These are phyloP conservation scores for Rotaria sp. DNA, from an alignment of 2,888 invertebrate genomes.

Conservation along the genomic window DNA sequence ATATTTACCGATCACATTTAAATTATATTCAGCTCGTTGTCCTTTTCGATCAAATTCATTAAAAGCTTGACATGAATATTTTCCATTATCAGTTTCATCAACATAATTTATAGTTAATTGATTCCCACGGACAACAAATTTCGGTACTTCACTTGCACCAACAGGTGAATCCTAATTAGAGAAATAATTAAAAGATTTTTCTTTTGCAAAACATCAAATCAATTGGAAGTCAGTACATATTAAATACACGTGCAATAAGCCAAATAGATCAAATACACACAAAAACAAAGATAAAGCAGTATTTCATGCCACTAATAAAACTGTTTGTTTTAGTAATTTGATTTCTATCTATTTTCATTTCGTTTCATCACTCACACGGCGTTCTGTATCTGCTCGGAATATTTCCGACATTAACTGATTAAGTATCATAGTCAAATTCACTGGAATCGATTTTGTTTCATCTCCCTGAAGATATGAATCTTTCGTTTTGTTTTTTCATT, in stretches of 20 bases:
- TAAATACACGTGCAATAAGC: not conserved
- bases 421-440: not conserved
- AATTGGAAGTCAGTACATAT: too few relatives aligned
- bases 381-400: not conserved
- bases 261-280: not conserved
- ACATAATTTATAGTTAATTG: conserved; percentile 22
- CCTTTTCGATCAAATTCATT: conserved; percentile 15
- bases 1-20: not conserved
- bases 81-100: conserved; percentile 9
- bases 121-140: conserved; percentile 19
- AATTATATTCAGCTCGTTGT: not conserved
- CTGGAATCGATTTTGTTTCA: not conserved
- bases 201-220: too few relatives aligned
- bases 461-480: not conserved
- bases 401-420: not conserved
- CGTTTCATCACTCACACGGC: not conserved
- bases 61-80: conserved; percentile 15
- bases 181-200: too few relatives aligned
- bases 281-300: not conserved
- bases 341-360: not conserved
- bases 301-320: not conserved
- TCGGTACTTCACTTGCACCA: conserved; percentile 5
- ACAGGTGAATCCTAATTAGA: not conserved
- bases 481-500: too few relatives aligned
- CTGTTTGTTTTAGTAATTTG: not conserved